phyloP scores from a whole-genome alignment of 2,888 invertebrate genomes.

The Buathra laborator region DNA sequence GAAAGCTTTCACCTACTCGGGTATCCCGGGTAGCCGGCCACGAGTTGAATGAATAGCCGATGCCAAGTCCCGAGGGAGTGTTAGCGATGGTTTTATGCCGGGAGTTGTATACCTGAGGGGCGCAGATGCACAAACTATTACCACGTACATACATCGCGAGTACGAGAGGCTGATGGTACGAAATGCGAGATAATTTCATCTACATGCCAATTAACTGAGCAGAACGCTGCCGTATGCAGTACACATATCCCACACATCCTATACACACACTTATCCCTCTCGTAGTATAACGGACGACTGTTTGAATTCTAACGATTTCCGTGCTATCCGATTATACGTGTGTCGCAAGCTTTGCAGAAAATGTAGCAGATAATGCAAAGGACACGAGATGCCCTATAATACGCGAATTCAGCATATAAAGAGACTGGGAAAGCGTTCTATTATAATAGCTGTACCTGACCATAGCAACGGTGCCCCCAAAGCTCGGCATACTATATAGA shows the following conservation, averaged over 20 bases:
- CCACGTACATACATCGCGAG: not conserved
- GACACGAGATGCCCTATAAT: not conserved
- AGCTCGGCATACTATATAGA: not conserved
- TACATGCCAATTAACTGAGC: slow-evolving; percentile 38
- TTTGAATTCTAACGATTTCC: not conserved
- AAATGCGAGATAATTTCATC: slow-evolving; percentile 28
- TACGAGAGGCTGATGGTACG: not conserved
- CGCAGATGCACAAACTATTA: not conserved
- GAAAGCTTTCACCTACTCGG: slow-evolving; percentile 2
- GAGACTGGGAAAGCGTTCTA: not conserved
- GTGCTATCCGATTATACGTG: not conserved
- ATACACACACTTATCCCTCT: not conserved
- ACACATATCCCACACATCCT: no score
- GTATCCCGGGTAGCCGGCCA: slow-evolving; percentile 1
- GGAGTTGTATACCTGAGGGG: not conserved
- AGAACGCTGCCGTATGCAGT: not conserved
- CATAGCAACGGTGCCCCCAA: not conserved
- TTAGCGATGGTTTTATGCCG: not conserved
- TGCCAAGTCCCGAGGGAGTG: not conserved
- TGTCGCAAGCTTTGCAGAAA: not conserved
- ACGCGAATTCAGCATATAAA: not conserved
- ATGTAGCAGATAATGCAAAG: not conserved
- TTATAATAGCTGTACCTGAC: not conserved
- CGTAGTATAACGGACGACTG: not conserved
- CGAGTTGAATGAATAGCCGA: slow-evolving; percentile 23